These are phyloP conservation scores for Saxidomus purpurata DNA, from an alignment of 1,140 invertebrate species.

Conservation along the genomic window DNA sequence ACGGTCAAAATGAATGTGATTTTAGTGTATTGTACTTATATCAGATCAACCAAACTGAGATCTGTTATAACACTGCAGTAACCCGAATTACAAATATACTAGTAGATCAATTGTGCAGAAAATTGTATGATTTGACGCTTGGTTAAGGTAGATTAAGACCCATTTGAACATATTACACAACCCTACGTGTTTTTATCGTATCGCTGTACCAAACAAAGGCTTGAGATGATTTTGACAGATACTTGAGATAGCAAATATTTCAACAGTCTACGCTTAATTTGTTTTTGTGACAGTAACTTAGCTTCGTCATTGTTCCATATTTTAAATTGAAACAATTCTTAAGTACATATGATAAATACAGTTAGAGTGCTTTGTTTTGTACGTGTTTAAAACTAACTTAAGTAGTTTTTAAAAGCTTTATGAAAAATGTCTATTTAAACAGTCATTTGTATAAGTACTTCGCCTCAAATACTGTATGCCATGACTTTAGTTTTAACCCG, in stretches of 20 bases:
- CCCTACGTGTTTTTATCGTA: neutral
- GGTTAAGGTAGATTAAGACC: neutral
- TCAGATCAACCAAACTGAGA: too few species aligned
- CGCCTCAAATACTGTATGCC: too few species aligned
- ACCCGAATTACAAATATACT: neutral
- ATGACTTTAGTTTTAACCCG: too few species aligned
- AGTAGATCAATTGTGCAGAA: slow-evolving; percentile 21
- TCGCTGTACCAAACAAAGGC: neutral
- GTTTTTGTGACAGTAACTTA: neutral
- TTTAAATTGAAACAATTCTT: neutral
- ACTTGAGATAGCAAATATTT: neutral
- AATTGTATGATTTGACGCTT: slow-evolving; percentile 3
- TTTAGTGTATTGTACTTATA: too few species aligned
- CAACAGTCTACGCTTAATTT: neutral
- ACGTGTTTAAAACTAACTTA: too few species aligned
- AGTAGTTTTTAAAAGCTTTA: too few species aligned
- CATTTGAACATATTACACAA: neutral
- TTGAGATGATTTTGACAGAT: neutral
- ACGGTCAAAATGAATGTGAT: too few species aligned
- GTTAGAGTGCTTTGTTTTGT: too few species aligned
- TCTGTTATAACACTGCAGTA: too few species aligned
- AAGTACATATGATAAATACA: too few species aligned
- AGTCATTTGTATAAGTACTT: too few species aligned
- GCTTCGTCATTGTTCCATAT: neutral
- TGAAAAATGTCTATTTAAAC: too few species aligned